Base-by-base conservation (phyloP, 2,113 vertebrate species). In the Hippoglossus stenolepis region DNA sequence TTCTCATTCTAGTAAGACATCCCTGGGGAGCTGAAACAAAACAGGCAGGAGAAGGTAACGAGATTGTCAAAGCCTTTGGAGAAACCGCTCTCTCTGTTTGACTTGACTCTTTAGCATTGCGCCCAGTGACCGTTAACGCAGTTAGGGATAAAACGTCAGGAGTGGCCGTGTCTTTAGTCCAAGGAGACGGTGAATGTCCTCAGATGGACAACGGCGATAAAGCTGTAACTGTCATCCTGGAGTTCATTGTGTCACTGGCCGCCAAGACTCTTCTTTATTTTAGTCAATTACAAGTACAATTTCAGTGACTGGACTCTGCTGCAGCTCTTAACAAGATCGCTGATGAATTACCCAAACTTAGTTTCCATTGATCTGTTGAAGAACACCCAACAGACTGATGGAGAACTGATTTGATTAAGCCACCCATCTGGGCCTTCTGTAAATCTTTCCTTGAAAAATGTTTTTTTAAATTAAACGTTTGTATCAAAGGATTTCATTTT, bases 41-140 rank as follows among this genome's bases (percentile, higher is more conserved):
- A 51, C 17, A 6, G 68, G 51, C 68, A 20, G 45, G 75, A 84
- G 79, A 86, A 73, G 77, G 79, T 94, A 94, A 95, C 90, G 57
- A 91, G 91, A 93, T 95, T 94, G 92, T 70, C 79, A 81, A 74
- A 81, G 71, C 83, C 83, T 89, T 80, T 70, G 84, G 90, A 85
- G 70, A 80, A 82, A 64, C 57, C 18, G 72, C 21, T 78, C 84
- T 88, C 71, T 86, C 53, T 63, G 63, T 72, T 35, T 76, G 81
- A 90, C 80, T 40, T 26, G 71, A 73, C 60, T 84, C 70, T 74
- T 85, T 13, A 80, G 87, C 88, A 82, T 86, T 86, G 80, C 65
- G 56, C 77, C 81, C 47, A 57, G 68, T 71, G 83, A 75, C 82
- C 70, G 66, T 57, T 92, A 93, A 91, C 80, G 15, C 45, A 43